Conservation (phyloP, 2,797 vertebrate species). For the Lagodon rhomboides region DNA sequence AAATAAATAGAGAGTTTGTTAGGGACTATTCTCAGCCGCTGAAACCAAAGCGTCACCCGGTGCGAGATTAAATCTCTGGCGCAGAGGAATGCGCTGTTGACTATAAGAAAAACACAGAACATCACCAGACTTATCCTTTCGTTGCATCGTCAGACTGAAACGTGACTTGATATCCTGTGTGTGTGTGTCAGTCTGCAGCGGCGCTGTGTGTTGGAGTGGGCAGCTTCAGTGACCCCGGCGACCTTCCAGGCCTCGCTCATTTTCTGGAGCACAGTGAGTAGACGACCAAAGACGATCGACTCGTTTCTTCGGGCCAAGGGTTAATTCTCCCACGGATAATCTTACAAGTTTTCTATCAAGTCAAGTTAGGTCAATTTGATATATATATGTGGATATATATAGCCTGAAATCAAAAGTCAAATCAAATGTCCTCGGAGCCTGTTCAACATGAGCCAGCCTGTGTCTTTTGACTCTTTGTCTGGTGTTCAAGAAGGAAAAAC, state of each 20-base stretch:
- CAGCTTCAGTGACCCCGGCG: constrained; percentile 96
- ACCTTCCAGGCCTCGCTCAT: constrained; percentile 97
- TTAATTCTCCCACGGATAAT: constrained; percentile 1
- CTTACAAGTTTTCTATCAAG: background rate
- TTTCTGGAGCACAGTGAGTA: constrained; percentile 98
- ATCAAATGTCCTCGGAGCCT: background rate
- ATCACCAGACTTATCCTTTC: background rate
- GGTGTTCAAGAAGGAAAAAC: background rate
- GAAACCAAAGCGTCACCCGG: background rate
- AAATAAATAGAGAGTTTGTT: background rate
- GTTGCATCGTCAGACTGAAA: constrained; percentile 2
- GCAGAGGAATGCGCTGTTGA: background rate
- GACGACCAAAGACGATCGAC: constrained; percentile 22
- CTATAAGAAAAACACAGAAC: background rate
- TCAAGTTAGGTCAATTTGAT: background rate
- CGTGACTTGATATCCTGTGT: constrained; percentile 10
- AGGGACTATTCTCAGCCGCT: background rate
- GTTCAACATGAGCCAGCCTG: background rate
- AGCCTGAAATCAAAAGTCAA: background rate
- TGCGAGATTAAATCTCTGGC: background rate
- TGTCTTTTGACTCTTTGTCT: background rate
- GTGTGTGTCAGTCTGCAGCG: constrained; percentile 91
- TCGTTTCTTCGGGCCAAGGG: background rate
- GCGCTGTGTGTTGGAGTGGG: constrained; percentile 95
- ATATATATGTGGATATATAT: background rate